Conservation (phyloP, 2,797 vertebrate genomes). For the Leucoraja ocellata region DNA sequence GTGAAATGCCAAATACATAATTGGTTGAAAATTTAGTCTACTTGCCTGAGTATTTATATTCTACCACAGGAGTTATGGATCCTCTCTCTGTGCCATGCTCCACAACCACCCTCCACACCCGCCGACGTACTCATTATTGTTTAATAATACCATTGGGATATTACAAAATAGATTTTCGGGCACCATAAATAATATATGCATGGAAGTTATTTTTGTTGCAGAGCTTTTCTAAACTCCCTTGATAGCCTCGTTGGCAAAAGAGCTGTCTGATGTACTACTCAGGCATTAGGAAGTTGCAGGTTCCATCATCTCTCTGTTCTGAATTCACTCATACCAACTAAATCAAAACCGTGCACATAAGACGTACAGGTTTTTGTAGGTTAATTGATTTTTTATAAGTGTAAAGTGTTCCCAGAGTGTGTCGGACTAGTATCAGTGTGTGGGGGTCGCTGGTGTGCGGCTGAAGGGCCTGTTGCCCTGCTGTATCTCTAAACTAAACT, state of each 20-base stretch:
- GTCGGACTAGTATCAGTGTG: no score
- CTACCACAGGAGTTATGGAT: no score
- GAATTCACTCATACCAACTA: background rate
- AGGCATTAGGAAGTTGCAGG: background rate
- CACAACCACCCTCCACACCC: background rate
- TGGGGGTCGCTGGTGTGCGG: no score
- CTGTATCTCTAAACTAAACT: no score
- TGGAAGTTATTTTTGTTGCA: conserved; percentile 22
- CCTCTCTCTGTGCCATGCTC: no score
- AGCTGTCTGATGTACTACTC: background rate
- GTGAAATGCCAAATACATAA: background rate
- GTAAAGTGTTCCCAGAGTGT: no score
- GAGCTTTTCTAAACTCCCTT: background rate
- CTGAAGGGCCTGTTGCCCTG: no score
- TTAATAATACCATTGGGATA: conserved; percentile 19
- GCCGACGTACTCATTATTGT: background rate
- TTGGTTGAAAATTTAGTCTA: background rate
- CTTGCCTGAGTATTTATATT: background rate
- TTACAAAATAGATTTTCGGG: conserved; percentile 8
- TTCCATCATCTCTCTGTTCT: background rate
- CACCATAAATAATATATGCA: conserved; percentile 15
- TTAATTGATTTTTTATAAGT: no score
- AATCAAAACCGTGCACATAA: no score
- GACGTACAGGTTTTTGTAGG: no score
- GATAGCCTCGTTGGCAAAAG: background rate